Evolutionary conservation across 2,797 vertebrate species (phyloP).

Genomic region (Podargus strigoides): DNA sequence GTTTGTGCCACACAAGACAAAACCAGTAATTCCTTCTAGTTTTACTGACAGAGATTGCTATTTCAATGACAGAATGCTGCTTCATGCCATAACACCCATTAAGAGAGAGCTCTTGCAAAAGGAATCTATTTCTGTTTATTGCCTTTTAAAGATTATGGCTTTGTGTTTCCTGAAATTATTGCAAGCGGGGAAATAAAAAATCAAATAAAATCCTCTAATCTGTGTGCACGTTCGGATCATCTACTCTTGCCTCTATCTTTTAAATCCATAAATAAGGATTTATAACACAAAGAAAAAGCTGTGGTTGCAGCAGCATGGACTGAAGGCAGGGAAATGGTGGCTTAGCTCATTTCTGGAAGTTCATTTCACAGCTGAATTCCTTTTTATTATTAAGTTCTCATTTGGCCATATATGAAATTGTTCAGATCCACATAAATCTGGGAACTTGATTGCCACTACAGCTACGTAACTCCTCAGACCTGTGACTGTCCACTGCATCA

Average conservation of each 20-base stretch:
- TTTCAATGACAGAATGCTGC: neutral
- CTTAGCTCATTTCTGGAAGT: slow-evolving; percentile 15
- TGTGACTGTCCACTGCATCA: neutral
- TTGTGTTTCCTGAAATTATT: neutral
- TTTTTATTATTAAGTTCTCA: slow-evolving; percentile 34
- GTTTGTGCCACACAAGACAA: neutral
- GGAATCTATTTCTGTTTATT: neutral
- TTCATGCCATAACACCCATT: neutral
- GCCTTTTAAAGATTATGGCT: neutral
- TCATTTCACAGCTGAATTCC: slow-evolving; percentile 66
- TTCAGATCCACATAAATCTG: slow-evolving; percentile 34
- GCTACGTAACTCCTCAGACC: neutral
- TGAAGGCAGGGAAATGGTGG: neutral
- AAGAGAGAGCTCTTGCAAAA: neutral
- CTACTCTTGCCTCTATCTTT: neutral
- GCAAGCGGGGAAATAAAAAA: neutral
- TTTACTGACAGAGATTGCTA: neutral
- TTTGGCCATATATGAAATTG: slow-evolving; percentile 35
- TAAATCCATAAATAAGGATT: neutral
- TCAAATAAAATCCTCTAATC: neutral
- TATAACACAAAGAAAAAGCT: neutral
- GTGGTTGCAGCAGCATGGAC: neutral
- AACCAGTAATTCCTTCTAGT: neutral
- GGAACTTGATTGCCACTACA: neutral
- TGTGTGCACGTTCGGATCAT: neutral